A percentile compares a stretch with the other conserved stretches of the same genome.
Evolutionary conservation across 2,113 vertebrate genomes (phyloP).

Genomic region (Phylloscopus trochilus): DNA sequence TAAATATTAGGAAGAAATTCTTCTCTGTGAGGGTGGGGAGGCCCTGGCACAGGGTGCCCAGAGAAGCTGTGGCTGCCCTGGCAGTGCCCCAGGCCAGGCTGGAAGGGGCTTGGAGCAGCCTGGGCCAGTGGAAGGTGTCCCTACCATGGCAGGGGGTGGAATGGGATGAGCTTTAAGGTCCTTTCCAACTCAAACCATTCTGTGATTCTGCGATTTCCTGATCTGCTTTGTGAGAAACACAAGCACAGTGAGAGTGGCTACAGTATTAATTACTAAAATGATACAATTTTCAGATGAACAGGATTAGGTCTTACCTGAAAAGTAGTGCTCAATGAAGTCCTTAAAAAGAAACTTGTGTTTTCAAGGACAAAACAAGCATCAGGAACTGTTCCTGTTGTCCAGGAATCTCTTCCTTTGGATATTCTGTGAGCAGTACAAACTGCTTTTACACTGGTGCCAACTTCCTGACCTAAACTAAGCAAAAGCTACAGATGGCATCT

Average conservation of each 20-base stretch:
- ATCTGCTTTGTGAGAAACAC: neutral
- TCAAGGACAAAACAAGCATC: neutral
- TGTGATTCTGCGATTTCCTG: neutral
- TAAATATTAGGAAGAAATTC: neutral
- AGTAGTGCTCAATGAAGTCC: neutral
- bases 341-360: neutral
- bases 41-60: neutral
- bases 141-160: neutral
- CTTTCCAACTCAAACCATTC: neutral
- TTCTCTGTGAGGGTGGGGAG: fast-evolving
- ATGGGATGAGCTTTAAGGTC: neutral
- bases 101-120: neutral
- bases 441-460: neutral
- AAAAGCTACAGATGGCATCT: neutral
- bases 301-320: neutral
- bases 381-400: neutral
- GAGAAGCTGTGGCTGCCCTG: neutral
- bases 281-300: neutral
- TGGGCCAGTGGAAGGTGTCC: neutral
- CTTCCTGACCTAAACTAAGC: neutral
- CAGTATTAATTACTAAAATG: neutral
- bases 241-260: neutral
- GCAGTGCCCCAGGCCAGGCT: neutral
- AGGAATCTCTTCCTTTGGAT: neutral
- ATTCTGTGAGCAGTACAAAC: neutral